These are phyloP conservation scores for Platysternon megacephalum DNA, from an alignment of 2,113 vertebrate species.

Conservation along the genomic window DNA sequence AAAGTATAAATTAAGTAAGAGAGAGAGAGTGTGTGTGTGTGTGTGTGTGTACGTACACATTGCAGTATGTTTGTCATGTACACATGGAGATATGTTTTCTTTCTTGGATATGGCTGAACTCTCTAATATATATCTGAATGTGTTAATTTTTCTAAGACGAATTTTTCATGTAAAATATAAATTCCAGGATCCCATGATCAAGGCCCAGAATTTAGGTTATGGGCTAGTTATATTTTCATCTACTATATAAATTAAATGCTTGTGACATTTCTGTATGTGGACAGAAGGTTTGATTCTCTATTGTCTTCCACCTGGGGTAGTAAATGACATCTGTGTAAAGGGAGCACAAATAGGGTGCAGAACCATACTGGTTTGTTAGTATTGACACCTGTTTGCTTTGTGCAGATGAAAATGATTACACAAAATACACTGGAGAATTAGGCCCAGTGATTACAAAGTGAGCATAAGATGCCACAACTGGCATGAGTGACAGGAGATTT, in stretches of 20 bases:
- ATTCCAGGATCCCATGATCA: conserved; percentile 31
- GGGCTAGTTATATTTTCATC: conserved; percentile 43
- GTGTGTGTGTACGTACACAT: not conserved
- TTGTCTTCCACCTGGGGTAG: not conserved
- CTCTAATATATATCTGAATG: conserved; percentile 28
- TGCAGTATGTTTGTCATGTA: not conserved
- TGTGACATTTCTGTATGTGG: not conserved
- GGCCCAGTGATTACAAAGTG: not conserved
- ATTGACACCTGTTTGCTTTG: not conserved
- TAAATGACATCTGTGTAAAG: not conserved
- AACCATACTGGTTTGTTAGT: not conserved
- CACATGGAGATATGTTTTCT: not conserved
- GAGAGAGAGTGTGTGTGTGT: not conserved
- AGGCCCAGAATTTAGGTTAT: conserved; percentile 26
- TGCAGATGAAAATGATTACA: not conserved
- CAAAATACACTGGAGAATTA: not conserved
- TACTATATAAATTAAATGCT: not conserved
- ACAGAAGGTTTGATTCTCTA: conserved; percentile 18
- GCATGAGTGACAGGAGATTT: not conserved
- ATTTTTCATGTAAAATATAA: conserved; percentile 41
- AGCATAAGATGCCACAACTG: not conserved
- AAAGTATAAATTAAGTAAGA: conserved; percentile 45
- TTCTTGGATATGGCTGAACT: not conserved
- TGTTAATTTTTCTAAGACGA: conserved; percentile 36
- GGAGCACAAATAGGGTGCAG: not conserved